Conservation (phyloP, 2,113 vertebrate genomes). For the Copsychus sechellarum region DNA sequence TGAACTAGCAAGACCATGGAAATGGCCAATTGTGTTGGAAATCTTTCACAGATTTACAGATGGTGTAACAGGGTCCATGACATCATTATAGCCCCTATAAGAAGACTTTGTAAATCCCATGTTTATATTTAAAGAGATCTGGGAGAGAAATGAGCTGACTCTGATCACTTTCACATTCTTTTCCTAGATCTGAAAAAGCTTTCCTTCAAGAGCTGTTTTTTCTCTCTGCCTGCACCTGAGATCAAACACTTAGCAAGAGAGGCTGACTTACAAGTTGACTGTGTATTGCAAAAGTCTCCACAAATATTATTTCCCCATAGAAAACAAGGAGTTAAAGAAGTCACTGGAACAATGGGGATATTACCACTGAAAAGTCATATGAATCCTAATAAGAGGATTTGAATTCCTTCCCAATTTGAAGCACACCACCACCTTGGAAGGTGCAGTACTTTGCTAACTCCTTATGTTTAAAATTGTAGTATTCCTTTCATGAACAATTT, state of each 20-base stretch:
- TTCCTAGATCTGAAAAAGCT: neutral
- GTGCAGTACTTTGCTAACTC: neutral
- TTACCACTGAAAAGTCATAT: neutral
- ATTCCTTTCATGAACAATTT: neutral
- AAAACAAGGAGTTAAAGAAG: neutral
- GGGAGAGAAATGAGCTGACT: neutral
- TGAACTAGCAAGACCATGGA: neutral
- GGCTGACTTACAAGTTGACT: neutral
- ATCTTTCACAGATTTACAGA: neutral
- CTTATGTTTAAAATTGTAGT: neutral
- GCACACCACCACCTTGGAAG: neutral
- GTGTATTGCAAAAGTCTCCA: neutral
- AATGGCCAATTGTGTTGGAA: neutral
- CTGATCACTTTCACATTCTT: neutral
- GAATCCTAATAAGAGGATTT: neutral
- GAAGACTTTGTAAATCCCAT: neutral
- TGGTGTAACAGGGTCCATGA: neutral
- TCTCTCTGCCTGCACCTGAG: neutral
- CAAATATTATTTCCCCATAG: neutral
- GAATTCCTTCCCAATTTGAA: neutral
- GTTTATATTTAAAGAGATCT: neutral
- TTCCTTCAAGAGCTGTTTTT: neutral
- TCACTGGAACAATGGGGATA: neutral
- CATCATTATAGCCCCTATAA: neutral
- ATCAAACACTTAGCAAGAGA: neutral